Evolutionary conservation across 2,888 invertebrate species (phyloP), one percentile per base, ranked within the genome.

Genomic region (Calameuta filiformis): DNA sequence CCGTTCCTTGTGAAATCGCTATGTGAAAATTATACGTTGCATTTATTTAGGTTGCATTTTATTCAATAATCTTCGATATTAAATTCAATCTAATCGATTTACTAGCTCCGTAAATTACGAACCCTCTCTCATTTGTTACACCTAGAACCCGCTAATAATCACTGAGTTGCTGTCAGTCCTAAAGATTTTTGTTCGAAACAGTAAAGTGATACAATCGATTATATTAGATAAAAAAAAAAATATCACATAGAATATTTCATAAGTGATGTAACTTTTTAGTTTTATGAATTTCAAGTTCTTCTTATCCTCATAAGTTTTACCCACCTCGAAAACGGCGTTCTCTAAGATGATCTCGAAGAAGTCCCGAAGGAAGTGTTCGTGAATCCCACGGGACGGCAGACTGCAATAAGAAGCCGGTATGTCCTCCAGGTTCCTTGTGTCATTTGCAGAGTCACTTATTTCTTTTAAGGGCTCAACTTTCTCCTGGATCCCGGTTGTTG

Each of bases 321-420:
- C 85, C 77, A 91, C 91, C 86, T 95, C 94, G 86, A 97, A 96
- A 15, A 97, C 94, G 6, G 96, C 96, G 78, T 95, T 93, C 81
- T 96, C 94, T 71, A 97, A 92, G 83, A 97, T 92, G 81, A 96
- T 91, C 79, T 96, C 95, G 75, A 96, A 93, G 79, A 95, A 95
- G 81, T 94, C 93, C 76, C 95, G 93, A 71, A 97, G 92, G 88
- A 97, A 96, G 74, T 94, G 93, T 89, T 96, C 96, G 89, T 96
- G 96, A 71, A 93, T 92, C 31, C 93, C 92, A 84, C 93, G 92
- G 68, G 93, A 93, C 1, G 96, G 94, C 78, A 95, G 92, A 88
- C 95, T 95, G 11, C 79, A 81, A 76, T 79, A 83, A 2, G 76
- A 69, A 33, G 71, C 34, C 33, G 71, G 34, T 31, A 31, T 9